A percentile compares a stretch with the other conserved stretches of the same genome.
Conservation (phyloP, 2,888 invertebrate genomes). For the Cataglyphis altisquamis region DNA sequence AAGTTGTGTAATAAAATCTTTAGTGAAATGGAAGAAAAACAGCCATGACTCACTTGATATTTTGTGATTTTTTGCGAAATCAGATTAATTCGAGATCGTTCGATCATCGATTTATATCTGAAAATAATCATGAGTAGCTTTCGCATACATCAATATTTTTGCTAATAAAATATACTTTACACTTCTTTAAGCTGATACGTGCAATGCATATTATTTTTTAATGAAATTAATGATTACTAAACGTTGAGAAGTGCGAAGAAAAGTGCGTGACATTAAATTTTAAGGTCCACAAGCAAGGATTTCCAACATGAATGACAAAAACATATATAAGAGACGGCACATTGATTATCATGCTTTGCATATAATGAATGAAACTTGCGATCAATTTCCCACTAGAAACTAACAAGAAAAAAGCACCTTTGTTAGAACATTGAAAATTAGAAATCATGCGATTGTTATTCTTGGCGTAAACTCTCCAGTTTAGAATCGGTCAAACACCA, state of each 20-base stretch:
- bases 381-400: conserved; percentile 57
- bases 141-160: neutral
- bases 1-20: no score
- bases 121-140: neutral
- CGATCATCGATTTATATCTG: neutral
- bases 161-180: neutral
- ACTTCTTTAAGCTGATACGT: neutral
- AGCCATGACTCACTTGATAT: no score
- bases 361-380: conserved; percentile 54
- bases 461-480: conserved; percentile 43
- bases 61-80: no score
- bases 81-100: no score
- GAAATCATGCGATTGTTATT: conserved; percentile 68
- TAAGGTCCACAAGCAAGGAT: conserved; percentile 20
- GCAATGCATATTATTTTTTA: neutral
- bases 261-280: conserved; percentile 12
- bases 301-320: conserved; percentile 60
- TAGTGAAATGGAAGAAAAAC: no score
- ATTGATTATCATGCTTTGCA: conserved; percentile 65
- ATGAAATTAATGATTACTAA: neutral
- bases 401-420: conserved; percentile 54
- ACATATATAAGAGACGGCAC: neutral
- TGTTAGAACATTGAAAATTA: conserved; percentile 63
- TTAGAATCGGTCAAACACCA: conserved; percentile 51
- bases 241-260: neutral